These are phyloP conservation scores for Sitobion miscanthi DNA, from an alignment of 1,140 invertebrate genomes.

Conservation along the genomic window DNA sequence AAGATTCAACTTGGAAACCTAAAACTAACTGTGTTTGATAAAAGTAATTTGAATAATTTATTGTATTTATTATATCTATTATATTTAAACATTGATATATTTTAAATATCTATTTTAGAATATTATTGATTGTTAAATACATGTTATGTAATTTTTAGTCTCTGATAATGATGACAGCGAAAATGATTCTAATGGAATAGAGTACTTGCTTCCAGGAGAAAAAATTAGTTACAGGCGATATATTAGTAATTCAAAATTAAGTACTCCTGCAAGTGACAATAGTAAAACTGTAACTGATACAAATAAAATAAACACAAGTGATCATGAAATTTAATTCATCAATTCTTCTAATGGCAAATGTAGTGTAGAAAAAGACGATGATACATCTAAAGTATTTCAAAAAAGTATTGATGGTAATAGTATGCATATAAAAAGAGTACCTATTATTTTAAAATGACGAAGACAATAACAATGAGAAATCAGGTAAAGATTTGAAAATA, in stretches of 20 bases:
- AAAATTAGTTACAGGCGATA: too few species aligned
- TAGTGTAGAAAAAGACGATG: not conserved
- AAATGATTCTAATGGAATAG: not conserved
- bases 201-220: too few species aligned
- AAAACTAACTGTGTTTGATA: not conserved
- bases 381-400: not conserved
- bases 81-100: not conserved
- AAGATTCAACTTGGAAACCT: not conserved
- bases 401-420: not conserved
- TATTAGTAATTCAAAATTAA: too few species aligned
- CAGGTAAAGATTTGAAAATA: not conserved
- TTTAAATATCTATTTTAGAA: not conserved
- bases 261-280: not conserved
- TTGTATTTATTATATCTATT: not conserved
- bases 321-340: not conserved
- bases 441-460: not conserved
- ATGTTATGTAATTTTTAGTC: not conserved
- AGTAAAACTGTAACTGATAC: not conserved
- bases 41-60: not conserved
- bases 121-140: not conserved
- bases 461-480: not conserved
- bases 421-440: not conserved
- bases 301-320: not conserved
- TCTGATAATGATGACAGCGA: not conserved
- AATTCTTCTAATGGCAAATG: not conserved